A percentile compares a stretch with the other conserved stretches of the same genome.
Evolutionary conservation across 2,113 vertebrate species (phyloP).

Genomic region (Phalacrocorax pelagicus): DNA sequence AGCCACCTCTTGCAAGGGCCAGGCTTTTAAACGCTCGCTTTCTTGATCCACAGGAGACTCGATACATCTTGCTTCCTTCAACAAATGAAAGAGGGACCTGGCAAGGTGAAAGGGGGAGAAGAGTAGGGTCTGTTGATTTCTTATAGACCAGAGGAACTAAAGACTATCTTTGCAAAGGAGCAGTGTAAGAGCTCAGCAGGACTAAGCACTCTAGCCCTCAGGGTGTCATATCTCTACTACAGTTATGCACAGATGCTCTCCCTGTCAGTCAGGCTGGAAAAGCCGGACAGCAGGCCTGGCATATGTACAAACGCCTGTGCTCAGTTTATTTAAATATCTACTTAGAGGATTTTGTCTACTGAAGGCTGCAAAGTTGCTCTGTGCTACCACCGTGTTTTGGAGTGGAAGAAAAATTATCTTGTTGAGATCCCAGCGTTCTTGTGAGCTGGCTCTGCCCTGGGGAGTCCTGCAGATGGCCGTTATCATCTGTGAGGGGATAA

Average conservation of each 20-base stretch:
- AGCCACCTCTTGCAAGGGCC: background rate
- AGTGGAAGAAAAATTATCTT: background rate
- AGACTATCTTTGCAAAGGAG: background rate
- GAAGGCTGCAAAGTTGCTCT: background rate
- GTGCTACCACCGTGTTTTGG: background rate
- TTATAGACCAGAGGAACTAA: background rate
- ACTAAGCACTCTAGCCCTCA: background rate
- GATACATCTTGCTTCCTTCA: background rate
- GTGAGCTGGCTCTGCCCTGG: rapidly evolving
- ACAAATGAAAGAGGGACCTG: background rate
- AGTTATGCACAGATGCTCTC: constrained; percentile 24
- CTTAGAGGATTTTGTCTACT: background rate
- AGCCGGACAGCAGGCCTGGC: constrained; percentile 13
- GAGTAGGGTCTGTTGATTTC: background rate
- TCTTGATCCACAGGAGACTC: background rate
- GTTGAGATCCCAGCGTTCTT: background rate
- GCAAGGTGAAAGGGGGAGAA: background rate
- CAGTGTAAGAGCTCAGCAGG: background rate
- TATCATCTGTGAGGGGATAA: background rate
- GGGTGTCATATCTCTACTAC: background rate
- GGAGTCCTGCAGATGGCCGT: background rate
- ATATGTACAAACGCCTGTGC: background rate
- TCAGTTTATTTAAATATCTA: constrained; percentile 21
- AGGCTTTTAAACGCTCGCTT: background rate
- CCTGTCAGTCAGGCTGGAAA: background rate